Evolutionary conservation across 2,797 vertebrate genomes (phyloP).

Genomic region (Pogoniulus pusillus): DNA sequence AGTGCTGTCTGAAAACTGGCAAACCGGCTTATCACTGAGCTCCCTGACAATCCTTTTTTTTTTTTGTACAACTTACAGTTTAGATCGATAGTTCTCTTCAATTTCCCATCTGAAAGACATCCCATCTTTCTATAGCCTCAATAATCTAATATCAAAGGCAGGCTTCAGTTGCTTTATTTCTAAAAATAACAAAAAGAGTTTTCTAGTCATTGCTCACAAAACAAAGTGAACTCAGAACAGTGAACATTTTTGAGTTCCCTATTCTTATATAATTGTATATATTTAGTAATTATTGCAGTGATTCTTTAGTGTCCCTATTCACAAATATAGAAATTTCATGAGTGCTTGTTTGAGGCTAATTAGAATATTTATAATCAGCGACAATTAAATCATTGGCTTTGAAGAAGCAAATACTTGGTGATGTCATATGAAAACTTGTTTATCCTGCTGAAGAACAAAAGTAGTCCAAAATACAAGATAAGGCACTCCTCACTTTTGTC

Average conservation of each 20-base stretch:
- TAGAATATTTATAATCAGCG: no score
- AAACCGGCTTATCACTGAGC: background rate
- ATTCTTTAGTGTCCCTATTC: background rate
- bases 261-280: background rate
- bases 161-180: background rate
- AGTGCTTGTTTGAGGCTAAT: no score
- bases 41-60: background rate
- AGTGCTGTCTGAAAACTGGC: background rate
- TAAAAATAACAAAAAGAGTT: background rate
- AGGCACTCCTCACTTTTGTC: no score
- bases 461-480: no score
- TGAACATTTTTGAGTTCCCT: background rate
- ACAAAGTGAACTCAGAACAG: background rate
- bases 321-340: background rate
- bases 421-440: no score
- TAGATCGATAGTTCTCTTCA: background rate
- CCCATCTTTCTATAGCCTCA: background rate
- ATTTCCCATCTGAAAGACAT: background rate
- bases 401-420: no score
- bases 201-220: background rate
- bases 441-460: no score
- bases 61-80: background rate
- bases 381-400: no score
- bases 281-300: background rate
- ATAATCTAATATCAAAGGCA: background rate